A percentile compares a stretch with the other conserved stretches of the same genome.
These are phyloP conservation scores for Alcedo atthis DNA, from an alignment of 2,797 vertebrate species.

Conservation along the genomic window DNA sequence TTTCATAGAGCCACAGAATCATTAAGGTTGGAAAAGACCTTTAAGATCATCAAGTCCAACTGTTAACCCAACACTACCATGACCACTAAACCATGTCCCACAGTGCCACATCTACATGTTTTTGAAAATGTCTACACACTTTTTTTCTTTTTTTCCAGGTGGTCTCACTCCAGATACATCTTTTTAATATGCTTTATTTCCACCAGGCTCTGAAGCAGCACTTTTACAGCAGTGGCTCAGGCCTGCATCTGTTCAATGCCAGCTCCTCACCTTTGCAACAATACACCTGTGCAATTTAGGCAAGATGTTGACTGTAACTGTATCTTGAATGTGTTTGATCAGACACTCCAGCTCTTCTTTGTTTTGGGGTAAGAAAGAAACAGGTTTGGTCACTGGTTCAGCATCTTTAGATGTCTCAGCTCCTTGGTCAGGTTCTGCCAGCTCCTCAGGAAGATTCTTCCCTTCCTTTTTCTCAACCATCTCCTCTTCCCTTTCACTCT, in stretches of 20 bases:
- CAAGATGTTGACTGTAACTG: conserved; percentile 85
- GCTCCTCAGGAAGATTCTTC: background rate
- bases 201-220: background rate
- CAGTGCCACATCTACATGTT: too few relatives aligned
- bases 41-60: too few relatives aligned
- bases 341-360: conserved; percentile 85
- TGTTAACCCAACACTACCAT: too few relatives aligned
- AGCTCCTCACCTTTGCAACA: conserved; percentile 86
- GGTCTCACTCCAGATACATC: background rate
- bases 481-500: conserved; percentile 63
- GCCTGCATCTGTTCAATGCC: background rate
- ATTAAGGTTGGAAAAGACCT: too few relatives aligned
- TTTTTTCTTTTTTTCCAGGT: background rate
- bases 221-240: background rate
- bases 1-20: background rate
- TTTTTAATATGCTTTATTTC: background rate
- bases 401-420: background rate
- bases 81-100: too few relatives aligned
- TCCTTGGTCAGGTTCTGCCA: background rate
- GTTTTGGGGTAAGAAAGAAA: conserved; percentile 85
- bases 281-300: conserved; percentile 94
- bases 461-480: background rate
- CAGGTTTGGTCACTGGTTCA: background rate
- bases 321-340: conserved; percentile 85
- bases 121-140: too few relatives aligned